Evolutionary conservation across 2,888 invertebrate species (phyloP).

Genomic region (Metacarcinus magister): DNA sequence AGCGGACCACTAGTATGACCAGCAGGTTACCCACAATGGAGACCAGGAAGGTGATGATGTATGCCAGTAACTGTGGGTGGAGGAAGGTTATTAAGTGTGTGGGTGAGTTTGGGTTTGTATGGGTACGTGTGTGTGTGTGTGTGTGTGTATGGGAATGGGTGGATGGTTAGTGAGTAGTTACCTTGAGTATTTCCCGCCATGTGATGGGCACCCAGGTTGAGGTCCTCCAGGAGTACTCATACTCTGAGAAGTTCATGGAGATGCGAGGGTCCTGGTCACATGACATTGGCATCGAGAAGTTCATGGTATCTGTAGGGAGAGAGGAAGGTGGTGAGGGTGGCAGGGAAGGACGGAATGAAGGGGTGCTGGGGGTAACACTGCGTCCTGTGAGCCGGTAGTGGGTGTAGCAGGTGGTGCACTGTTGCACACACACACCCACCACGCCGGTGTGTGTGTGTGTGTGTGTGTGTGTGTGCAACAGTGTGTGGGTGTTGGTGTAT

Average conservation of each 20-base stretch:
- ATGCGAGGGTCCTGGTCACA: neutral
- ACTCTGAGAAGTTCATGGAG: neutral
- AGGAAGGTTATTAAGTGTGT: neutral
- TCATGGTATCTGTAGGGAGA: neutral
- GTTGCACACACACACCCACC: no score
- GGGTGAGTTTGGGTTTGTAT: no score
- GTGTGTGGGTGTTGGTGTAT: no score
- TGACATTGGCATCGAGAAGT: neutral
- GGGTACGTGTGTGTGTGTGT: no score
- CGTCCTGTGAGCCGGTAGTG: no score
- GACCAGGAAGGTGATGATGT: constrained; percentile 83
- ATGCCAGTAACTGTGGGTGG: constrained; percentile 83
- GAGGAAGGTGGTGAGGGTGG: neutral
- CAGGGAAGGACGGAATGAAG: no score
- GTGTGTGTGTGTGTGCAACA: no score
- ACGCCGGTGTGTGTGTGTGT: no score
- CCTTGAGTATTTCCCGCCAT: neutral
- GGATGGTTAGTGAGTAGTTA: neutral
- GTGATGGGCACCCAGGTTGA: neutral
- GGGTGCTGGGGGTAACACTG: no score
- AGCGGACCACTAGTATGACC: constrained; percentile 83
- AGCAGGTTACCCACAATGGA: constrained; percentile 83
- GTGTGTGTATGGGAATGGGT: no score
- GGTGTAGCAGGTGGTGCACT: no score
- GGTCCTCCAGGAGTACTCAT: neutral